Evolutionary conservation across 2,113 vertebrate species (phyloP).

Genomic region (Sisor rabdophorus): DNA sequence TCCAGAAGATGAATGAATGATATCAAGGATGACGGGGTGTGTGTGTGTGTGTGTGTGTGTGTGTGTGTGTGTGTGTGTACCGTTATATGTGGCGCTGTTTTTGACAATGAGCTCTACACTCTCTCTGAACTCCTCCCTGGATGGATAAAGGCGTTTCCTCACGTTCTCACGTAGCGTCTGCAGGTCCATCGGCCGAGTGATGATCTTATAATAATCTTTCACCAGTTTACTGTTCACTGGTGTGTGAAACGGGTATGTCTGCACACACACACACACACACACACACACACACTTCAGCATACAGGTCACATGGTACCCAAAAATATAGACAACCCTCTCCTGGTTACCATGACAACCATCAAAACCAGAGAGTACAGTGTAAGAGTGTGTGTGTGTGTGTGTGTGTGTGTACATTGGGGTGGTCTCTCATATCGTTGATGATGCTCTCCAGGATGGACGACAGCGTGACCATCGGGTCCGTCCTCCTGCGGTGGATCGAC

Average conservation of each 20-base stretch:
- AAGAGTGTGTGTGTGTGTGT: conserved; percentile 33
- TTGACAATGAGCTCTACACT: conserved; percentile 92
- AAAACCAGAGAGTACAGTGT: conserved; percentile 69
- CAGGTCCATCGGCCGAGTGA: conserved; percentile 93
- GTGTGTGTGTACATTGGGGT: conserved; percentile 76
- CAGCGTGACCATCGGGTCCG: conserved; percentile 95
- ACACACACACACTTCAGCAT: background rate
- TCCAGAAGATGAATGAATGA: background rate
- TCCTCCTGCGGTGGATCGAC: conserved; percentile 92
- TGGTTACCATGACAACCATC: conserved; percentile 41
- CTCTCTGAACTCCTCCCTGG: conserved; percentile 92
- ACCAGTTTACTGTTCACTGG: conserved; percentile 95
- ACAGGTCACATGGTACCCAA: background rate
- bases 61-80: conserved; percentile 61
- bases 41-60: background rate
- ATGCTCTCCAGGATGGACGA: conserved; percentile 93
- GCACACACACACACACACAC: conserved; percentile 1
- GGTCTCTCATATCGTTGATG: conserved; percentile 96
- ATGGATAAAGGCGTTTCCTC: conserved; percentile 89
- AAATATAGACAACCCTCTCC: background rate
- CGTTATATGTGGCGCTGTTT: conserved; percentile 93
- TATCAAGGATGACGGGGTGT: background rate
- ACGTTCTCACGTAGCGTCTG: conserved; percentile 95
- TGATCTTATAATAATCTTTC: conserved; percentile 98
- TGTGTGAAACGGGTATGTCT: conserved; percentile 97